phyloP scores from a whole-genome alignment of 1,140 invertebrate genomes.

The Solenopsis fugax region DNA sequence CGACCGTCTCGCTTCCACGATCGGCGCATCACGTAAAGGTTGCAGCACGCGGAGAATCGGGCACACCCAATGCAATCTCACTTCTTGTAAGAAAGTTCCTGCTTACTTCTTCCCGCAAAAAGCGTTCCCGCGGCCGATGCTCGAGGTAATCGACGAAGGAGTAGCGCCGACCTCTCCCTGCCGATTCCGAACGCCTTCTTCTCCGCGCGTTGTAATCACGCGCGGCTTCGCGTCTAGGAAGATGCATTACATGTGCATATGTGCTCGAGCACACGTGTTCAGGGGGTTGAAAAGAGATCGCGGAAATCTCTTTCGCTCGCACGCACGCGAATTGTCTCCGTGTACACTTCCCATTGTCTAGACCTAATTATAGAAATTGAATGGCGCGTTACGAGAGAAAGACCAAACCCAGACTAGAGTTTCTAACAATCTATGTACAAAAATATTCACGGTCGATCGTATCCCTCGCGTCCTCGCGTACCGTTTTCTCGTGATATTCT shows the following conservation, averaged over 20 bases:
- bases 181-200: conserved; percentile 11
- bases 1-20: conserved; percentile 18
- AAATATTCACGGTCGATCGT: conserved; percentile 62
- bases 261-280: conserved; percentile 10
- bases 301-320: conserved; percentile 32
- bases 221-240: not conserved
- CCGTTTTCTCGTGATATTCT: conserved; percentile 69
- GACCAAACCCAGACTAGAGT: conserved; percentile 17
- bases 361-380: conserved; percentile 66
- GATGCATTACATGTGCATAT: conserved; percentile 27
- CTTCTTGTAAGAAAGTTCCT: conserved; percentile 61
- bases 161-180: conserved; percentile 24
- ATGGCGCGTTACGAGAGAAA: not conserved
- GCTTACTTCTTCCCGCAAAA: conserved; percentile 46
- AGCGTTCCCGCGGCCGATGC: conserved; percentile 37
- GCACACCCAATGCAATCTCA: conserved; percentile 60
- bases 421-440: conserved; percentile 59
- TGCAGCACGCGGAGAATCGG: conserved; percentile 41
- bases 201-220: conserved; percentile 19
- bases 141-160: conserved; percentile 50
- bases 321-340: not conserved
- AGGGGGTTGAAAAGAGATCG: not conserved
- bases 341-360: conserved; percentile 56
- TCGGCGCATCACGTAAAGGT: conserved; percentile 54
- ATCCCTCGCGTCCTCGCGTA: conserved; percentile 44